These are phyloP conservation scores for Mercenaria mercenaria DNA, from an alignment of 1,140 invertebrate species.

Conservation along the genomic window DNA sequence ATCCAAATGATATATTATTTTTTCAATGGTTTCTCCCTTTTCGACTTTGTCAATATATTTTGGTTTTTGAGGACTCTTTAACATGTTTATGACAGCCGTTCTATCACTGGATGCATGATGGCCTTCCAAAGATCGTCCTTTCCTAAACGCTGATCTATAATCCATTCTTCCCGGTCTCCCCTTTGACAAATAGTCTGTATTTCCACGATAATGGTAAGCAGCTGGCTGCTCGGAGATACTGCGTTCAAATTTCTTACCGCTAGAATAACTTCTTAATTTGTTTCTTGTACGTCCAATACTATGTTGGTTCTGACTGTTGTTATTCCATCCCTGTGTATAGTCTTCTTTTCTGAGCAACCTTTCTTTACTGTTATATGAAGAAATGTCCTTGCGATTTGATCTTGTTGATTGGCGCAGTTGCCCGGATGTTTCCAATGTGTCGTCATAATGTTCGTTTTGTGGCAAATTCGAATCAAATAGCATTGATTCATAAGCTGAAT, in stretches of 20 bases:
- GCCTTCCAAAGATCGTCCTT: no score
- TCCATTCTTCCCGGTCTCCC: not conserved
- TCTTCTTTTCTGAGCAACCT: no score
- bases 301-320: not conserved
- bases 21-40: not conserved
- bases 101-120: no score
- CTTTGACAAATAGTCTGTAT: no score
- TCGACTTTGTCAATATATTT: not conserved
- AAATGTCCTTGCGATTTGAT: no score
- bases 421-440: no score
- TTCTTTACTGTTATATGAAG: no score
- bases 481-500: not conserved
- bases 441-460: not conserved
- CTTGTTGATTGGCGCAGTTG: no score
- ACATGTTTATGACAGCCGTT: not conserved
- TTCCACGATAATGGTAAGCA: not conserved
- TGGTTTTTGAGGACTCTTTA: conserved; percentile 38
- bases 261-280: not conserved
- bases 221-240: not conserved
- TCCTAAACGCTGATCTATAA: not conserved
- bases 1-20: conserved; percentile 7
- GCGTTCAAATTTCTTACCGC: not conserved
- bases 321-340: not conserved
- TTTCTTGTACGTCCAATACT: not conserved
- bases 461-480: not conserved